phyloP scores from a whole-genome alignment of 2,888 invertebrate genomes.

The Sicus ferrugineus region DNA sequence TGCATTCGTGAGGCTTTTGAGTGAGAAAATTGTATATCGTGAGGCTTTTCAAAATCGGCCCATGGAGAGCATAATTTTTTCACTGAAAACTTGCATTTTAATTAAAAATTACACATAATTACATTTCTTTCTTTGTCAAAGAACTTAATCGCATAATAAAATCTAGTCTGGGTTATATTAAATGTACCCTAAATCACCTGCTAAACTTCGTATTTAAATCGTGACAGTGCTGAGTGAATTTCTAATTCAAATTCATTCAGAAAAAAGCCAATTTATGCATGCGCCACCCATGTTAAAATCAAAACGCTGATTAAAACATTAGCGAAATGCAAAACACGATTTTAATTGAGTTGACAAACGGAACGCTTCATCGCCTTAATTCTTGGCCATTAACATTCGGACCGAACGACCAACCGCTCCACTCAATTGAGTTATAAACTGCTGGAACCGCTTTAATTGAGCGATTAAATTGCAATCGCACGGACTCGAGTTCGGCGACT shows the following conservation, averaged over 20 bases:
- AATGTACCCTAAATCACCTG: not conserved
- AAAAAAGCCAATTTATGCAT: not conserved
- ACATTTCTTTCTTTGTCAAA: too few species aligned
- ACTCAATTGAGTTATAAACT: constrained; percentile 23
- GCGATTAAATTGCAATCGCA: constrained; percentile 36
- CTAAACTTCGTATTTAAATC: not conserved
- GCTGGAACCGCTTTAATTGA: constrained; percentile 26
- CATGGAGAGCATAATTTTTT: too few species aligned
- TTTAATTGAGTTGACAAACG: constrained; percentile 37
- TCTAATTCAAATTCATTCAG: not conserved
- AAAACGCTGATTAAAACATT: not conserved
- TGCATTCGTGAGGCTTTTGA: too few species aligned
- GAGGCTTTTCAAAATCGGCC: too few species aligned
- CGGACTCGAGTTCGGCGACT: constrained; percentile 3
- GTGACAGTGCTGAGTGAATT: not conserved
- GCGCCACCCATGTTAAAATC: constrained; percentile 1
- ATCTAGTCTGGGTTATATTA: too few species aligned
- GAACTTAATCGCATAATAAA: too few species aligned
- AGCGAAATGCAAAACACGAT: constrained; percentile 38
- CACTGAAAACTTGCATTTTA: too few species aligned
- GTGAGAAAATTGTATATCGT: too few species aligned
- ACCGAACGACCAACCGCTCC: not conserved
- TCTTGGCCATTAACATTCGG: constrained; percentile 24
- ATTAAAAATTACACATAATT: too few species aligned
- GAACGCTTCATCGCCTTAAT: constrained; percentile 28